A percentile compares a stretch with the other conserved stretches of the same genome.
These are phyloP conservation scores for Drosophila cognata DNA, from an alignment of 2,888 invertebrate species.

Conservation along the genomic window DNA sequence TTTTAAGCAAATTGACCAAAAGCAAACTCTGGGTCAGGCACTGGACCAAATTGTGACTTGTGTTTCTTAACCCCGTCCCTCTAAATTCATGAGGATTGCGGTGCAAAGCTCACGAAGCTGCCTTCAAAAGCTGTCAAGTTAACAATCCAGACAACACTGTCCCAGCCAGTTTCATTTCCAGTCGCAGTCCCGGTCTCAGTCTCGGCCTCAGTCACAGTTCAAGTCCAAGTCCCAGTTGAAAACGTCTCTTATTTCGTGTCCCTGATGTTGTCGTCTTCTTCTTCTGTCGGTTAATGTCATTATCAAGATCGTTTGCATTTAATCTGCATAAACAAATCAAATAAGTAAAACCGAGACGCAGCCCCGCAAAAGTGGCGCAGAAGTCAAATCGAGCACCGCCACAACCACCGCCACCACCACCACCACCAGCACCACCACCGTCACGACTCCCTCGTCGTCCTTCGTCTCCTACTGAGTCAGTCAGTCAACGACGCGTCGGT, in stretches of 20 bases:
- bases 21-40: slow-evolving; percentile 67
- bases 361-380: slow-evolving; percentile 73
- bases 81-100: slow-evolving; percentile 64
- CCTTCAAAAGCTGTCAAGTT: slow-evolving; percentile 83
- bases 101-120: slow-evolving; percentile 70
- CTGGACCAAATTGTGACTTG: slow-evolving; percentile 25
- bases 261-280: slow-evolving; percentile 63
- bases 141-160: slow-evolving; percentile 77
- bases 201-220: slow-evolving; percentile 18
- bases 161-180: slow-evolving; percentile 22
- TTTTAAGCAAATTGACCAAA: slow-evolving; percentile 75
- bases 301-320: slow-evolving; percentile 84
- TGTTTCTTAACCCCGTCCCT: slow-evolving; percentile 13
- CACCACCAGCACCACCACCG: slow-evolving; percentile 25
- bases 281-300: slow-evolving; percentile 83
- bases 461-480: slow-evolving; percentile 42
- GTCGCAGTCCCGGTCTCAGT: slow-evolving; percentile 27
- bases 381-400: slow-evolving; percentile 58
- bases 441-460: slow-evolving; percentile 50
- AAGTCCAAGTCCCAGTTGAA: slow-evolving; percentile 47
- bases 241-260: slow-evolving; percentile 55
- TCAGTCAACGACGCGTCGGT: slow-evolving; percentile 76
- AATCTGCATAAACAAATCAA: slow-evolving; percentile 83
- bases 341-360: slow-evolving; percentile 67
- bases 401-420: slow-evolving; percentile 30